Base-by-base conservation (phyloP, 2,113 vertebrate species). In the Sturnira hondurensis region DNA sequence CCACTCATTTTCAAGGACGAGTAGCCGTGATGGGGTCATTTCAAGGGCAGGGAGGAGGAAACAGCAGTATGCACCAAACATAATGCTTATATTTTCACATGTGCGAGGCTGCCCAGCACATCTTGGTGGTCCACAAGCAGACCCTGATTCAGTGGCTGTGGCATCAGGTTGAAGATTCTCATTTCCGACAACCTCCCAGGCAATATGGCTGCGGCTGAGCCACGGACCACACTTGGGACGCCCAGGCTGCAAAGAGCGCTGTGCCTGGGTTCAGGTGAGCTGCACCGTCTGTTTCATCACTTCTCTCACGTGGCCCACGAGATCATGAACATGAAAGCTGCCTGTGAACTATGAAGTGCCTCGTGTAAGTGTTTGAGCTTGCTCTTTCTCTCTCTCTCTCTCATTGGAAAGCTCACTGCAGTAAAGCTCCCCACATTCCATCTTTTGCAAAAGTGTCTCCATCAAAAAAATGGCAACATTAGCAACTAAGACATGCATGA, bases 391-490 rank as follows among this genome's bases (percentile, higher is more conserved):
- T 47, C 56, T 45, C 16, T 54, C 43, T 83, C 16, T 54, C 50
- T 77, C 54, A 68, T 0, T 47, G 36, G 45, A 58, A 52, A 94
- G 20, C 83, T 93, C 65, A 58, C 19, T 12, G 15, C 0, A 5
- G 56, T 7, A 88, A 86, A 96, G n/a, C 10, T 24, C 36, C 43
- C 20, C 15, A n/a, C 17, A 67, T 20, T 33, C 22, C n/a, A 67
- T 12, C 86, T 94, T 95, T 78, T 78, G 22, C 20, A 45, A 78
- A 94, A 85, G 68, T 71, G 56, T 83, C 88, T 94, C 81, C 45
- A 9, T 94, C 67, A 61, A 82, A 82, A 89, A 96, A 94, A 91
- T 83, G 86, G 68, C 89, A 80, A 89, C 68, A 91, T 95, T 96
- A 91, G 73, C 77, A 36, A 94, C 52, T 7, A 84, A 96, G 88